phyloP scores from a whole-genome alignment of 2,888 invertebrate genomes.

The Coronaproctus castanopsis region DNA sequence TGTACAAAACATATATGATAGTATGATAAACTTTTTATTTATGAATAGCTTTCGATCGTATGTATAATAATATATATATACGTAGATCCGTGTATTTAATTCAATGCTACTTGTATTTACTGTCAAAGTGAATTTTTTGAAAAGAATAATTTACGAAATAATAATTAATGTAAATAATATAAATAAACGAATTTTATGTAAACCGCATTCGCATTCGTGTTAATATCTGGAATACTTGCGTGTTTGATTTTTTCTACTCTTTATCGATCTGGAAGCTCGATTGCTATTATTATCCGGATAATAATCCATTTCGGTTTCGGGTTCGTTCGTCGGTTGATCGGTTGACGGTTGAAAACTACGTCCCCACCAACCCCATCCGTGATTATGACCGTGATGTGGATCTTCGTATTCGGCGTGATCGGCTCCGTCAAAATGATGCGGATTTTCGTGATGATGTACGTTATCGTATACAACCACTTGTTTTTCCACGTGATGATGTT shows the following conservation, averaged over 20 bases:
- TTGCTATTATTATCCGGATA: neutral
- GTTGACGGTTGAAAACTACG: constrained; percentile 9
- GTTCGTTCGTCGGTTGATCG: neutral
- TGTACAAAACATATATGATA: too few relatives aligned
- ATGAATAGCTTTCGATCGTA: too few relatives aligned
- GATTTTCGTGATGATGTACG: constrained; percentile 22
- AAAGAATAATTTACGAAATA: too few relatives aligned
- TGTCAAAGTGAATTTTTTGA: too few relatives aligned
- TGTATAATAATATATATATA: too few relatives aligned
- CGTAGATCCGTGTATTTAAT: too few relatives aligned
- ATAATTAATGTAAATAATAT: too few relatives aligned
- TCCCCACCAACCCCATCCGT: constrained; percentile 11
- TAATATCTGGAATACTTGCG: neutral
- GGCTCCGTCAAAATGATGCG: constrained; percentile 16
- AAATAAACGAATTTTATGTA: too few relatives aligned
- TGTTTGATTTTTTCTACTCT: neutral
- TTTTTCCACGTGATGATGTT: constrained; percentile 14
- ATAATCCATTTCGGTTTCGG: neutral
- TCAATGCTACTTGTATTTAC: too few relatives aligned
- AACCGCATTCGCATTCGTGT: neutral
- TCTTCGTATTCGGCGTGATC: constrained; percentile 18
- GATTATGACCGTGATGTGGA: constrained; percentile 4
- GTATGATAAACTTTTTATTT: too few relatives aligned
- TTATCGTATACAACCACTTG: constrained; percentile 13
- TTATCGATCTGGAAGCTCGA: neutral